A percentile compares a stretch with the other conserved stretches of the same genome.
Evolutionary conservation across 1,140 invertebrate species (phyloP).

Genomic region (Musca vetustissima): DNA sequence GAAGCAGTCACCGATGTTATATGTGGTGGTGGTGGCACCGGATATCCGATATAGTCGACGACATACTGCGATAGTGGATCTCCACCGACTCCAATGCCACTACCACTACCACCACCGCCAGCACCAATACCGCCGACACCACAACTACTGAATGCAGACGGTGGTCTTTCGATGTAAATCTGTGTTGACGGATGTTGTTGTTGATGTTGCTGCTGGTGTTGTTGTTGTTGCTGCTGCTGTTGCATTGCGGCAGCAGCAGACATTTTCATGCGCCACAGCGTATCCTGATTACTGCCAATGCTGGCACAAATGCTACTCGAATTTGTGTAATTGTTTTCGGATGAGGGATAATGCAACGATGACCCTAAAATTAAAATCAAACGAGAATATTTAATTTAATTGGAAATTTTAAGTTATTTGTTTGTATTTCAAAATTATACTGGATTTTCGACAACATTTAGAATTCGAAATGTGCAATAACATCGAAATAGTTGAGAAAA

Average conservation of each 20-base stretch:
- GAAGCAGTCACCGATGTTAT: constrained; percentile 48
- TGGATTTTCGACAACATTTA: no score
- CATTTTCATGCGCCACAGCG: constrained; percentile 88
- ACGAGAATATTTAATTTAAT: neutral
- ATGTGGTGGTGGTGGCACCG: constrained; percentile 38
- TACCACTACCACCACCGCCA: neutral
- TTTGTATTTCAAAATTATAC: no score
- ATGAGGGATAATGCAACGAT: constrained; percentile 29
- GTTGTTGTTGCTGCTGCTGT: constrained; percentile 54
- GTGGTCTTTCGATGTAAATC: constrained; percentile 51
- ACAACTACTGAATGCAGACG: constrained; percentile 42
- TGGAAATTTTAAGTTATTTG: no score
- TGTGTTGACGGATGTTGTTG: constrained; percentile 52
- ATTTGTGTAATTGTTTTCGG: constrained; percentile 85
- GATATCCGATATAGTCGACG: constrained; percentile 49
- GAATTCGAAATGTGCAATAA: no score
- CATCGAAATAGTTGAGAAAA: no score
- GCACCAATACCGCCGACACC: neutral
- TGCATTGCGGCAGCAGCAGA: constrained; percentile 66
- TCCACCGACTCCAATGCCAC: neutral
- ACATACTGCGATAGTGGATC: constrained; percentile 32
- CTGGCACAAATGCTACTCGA: constrained; percentile 64
- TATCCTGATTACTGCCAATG: constrained; percentile 66
- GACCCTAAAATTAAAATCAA: constrained; percentile 26
- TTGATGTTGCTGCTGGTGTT: constrained; percentile 47